Evolutionary conservation across 2,888 invertebrate genomes (phyloP).

Genomic region (Rambutsinella grinnellia): DNA sequence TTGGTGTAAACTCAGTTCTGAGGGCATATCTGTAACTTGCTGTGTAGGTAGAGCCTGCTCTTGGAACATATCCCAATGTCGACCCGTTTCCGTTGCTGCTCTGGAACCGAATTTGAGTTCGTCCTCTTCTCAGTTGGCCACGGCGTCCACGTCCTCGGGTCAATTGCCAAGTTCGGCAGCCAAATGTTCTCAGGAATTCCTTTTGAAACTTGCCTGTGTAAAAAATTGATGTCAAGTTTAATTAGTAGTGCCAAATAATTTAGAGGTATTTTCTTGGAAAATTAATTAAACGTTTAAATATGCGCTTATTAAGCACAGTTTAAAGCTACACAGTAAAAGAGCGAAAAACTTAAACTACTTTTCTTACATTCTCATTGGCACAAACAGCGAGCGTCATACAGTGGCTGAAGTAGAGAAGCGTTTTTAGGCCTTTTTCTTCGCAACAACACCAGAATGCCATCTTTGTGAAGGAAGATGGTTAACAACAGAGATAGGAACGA

Average conservation of each 20-base stretch:
- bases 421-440: too few relatives aligned
- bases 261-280: too few relatives aligned
- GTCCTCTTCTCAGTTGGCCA: conserved; percentile 24
- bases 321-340: too few relatives aligned
- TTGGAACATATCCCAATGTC: conserved; percentile 4
- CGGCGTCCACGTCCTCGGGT: conserved; percentile 56
- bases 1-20: conserved; percentile 49
- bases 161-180: conserved; percentile 66
- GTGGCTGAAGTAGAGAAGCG: too few relatives aligned
- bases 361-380: neutral
- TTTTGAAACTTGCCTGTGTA: conserved; percentile 71
- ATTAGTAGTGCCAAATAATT: too few relatives aligned
- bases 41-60: conserved; percentile 43
- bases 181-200: conserved; percentile 71
- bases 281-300: too few relatives aligned
- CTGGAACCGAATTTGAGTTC: conserved; percentile 17
- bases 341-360: too few relatives aligned
- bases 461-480: neutral
- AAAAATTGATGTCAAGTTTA: too few relatives aligned
- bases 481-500: neutral
- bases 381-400: neutral
- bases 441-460: neutral
- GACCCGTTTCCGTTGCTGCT: conserved; percentile 11
- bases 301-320: too few relatives aligned
- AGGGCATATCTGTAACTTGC: conserved; percentile 51